phyloP scores from a whole-genome alignment of 2,797 vertebrate species.

The Lagorchestes hirsutus region DNA sequence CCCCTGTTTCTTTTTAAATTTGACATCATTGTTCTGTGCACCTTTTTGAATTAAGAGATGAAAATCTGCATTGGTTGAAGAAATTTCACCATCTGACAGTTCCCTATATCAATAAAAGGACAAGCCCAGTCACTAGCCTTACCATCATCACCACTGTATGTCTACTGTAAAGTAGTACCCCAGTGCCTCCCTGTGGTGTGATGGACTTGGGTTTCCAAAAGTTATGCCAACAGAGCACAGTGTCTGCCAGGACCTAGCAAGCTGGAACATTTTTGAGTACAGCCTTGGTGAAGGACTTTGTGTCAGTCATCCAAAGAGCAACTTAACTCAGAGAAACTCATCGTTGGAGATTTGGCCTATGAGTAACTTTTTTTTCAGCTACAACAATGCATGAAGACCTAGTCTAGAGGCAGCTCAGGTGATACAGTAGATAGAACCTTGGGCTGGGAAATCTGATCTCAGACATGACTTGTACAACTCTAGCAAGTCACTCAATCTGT shows the following conservation, averaged over 20 bases:
- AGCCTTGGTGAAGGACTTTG: not conserved
- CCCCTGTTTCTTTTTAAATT: not conserved
- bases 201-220: not conserved
- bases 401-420: not conserved
- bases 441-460: not conserved
- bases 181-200: not conserved
- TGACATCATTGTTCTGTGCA: not conserved
- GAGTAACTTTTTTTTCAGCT: not conserved
- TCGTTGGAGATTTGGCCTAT: not conserved
- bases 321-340: not conserved
- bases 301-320: not conserved
- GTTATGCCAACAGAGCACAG: not conserved
- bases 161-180: not conserved
- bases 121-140: not conserved
- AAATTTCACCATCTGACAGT: not conserved
- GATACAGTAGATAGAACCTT: not conserved
- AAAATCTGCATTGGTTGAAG: not conserved
- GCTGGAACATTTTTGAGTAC: not conserved
- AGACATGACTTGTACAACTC: not conserved
- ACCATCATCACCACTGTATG: not conserved
- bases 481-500: too few relatives aligned
- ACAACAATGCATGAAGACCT: not conserved
- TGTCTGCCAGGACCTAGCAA: not conserved
- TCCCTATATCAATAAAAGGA: not conserved
- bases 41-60: not conserved